These are phyloP conservation scores for Drosophila longiperda DNA, from an alignment of 2,888 invertebrate species.

Conservation along the genomic window DNA sequence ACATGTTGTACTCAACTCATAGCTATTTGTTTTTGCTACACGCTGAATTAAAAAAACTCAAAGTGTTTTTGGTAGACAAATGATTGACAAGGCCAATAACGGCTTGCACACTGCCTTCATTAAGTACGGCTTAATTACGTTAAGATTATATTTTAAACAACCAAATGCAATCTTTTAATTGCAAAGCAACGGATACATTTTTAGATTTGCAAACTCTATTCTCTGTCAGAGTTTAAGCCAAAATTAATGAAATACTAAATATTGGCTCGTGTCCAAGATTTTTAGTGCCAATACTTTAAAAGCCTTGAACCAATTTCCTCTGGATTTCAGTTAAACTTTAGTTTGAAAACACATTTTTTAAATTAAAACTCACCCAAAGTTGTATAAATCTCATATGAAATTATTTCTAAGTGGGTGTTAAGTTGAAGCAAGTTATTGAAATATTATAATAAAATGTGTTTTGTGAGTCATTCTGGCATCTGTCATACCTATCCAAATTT, in stretches of 20 bases:
- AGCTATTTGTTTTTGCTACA: conserved; percentile 1
- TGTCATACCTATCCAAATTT: not conserved
- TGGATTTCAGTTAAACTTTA: not conserved
- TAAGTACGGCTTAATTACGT: not conserved
- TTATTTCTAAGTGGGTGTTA: not conserved
- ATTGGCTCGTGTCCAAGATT: conserved; percentile 2
- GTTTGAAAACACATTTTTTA: not conserved
- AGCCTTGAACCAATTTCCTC: conserved; percentile 6
- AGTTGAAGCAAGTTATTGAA: not conserved
- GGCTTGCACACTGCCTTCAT: not conserved
- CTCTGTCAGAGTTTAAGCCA: not conserved
- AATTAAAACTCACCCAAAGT: not conserved
- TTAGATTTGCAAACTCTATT: not conserved
- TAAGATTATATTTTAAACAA: not conserved
- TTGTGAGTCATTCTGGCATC: not conserved
- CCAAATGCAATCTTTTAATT: not conserved
- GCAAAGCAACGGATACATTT: not conserved
- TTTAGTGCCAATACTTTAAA: not conserved
- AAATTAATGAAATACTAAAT: not conserved
- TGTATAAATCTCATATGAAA: not conserved
- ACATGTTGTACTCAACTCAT: not conserved
- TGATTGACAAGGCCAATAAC: conserved; percentile 2
- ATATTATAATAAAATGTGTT: not conserved
- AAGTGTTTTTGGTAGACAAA: not conserved
- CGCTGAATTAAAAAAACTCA: conserved; percentile 11